phyloP scores from a whole-genome alignment of 2,113 vertebrate genomes.

The rat (Rattus norvegicus) region DNA sequence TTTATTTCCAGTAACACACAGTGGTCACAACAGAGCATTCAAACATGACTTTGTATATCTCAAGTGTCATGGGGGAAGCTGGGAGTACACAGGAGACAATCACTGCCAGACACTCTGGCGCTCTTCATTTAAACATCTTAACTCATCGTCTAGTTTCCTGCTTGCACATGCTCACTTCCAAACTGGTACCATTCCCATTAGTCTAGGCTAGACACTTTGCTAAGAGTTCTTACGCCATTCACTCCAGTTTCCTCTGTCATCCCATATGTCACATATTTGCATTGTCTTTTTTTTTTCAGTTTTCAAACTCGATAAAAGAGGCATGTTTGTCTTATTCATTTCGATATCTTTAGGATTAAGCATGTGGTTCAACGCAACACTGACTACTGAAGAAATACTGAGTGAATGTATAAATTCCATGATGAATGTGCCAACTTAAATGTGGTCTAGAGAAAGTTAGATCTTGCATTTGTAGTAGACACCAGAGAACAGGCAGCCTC shows the following conservation, averaged over 20 bases:
- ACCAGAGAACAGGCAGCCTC: neutral
- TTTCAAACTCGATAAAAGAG: neutral
- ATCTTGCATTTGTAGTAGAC: neutral
- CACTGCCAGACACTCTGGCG: constrained; percentile 71
- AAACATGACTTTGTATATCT: constrained; percentile 78
- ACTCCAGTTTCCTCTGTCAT: neutral
- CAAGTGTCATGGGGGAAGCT: constrained; percentile 72
- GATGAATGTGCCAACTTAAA: neutral
- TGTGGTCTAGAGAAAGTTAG: neutral
- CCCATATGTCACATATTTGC: neutral
- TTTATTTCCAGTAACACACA: constrained; percentile 75
- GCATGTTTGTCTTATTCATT: neutral
- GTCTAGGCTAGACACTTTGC: neutral
- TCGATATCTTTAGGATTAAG: neutral
- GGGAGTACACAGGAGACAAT: constrained; percentile 70
- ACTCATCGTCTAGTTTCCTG: constrained; percentile 51
- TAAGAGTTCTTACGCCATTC: neutral
- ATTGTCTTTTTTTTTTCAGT: neutral
- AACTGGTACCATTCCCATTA: neutral
- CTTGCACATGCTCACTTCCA: neutral
- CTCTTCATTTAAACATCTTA: constrained; percentile 61
- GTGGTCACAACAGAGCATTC: constrained; percentile 78
- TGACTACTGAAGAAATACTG: neutral
- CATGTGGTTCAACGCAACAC: neutral
- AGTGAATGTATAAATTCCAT: neutral